Evolutionary conservation across 2,888 invertebrate genomes (phyloP).

Genomic region (Eueremaeus valkanovi): DNA sequence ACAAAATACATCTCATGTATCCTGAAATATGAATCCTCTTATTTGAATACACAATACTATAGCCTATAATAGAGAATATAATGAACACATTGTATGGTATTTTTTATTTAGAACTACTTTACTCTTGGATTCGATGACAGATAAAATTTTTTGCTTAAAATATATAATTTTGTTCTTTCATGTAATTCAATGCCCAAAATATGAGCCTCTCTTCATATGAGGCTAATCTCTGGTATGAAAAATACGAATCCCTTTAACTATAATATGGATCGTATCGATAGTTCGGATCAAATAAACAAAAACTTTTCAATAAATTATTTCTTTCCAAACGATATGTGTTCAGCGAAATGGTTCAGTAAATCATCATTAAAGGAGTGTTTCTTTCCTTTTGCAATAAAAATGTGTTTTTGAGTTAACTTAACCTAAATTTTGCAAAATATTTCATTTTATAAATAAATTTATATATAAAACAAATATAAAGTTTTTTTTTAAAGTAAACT

Average conservation of each 20-base stretch:
- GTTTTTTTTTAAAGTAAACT: background rate
- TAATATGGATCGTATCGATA: no score
- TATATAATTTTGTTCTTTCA: no score
- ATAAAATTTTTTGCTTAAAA: no score
- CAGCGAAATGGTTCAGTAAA: conserved; percentile 7
- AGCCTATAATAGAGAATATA: background rate
- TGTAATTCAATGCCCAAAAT: no score
- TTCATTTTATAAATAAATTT: background rate
- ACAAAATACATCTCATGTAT: conserved; percentile 11
- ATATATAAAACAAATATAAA: background rate
- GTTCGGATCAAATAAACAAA: no score
- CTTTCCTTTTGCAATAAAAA: background rate
- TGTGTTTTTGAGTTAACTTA: background rate
- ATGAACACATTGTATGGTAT: background rate
- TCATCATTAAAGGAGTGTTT: conserved; percentile 1
- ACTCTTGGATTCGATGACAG: no score
- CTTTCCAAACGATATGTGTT: background rate
- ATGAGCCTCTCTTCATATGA: no score
- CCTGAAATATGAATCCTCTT: conserved; percentile 1
- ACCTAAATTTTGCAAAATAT: background rate
- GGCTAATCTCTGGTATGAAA: no score
- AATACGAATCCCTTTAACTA: no score
- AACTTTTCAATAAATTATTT: no score
- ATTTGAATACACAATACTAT: background rate
- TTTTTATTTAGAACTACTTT: no score